phyloP scores from a whole-genome alignment of 2,888 invertebrate genomes.

The Dicyrtoma fusca region DNA sequence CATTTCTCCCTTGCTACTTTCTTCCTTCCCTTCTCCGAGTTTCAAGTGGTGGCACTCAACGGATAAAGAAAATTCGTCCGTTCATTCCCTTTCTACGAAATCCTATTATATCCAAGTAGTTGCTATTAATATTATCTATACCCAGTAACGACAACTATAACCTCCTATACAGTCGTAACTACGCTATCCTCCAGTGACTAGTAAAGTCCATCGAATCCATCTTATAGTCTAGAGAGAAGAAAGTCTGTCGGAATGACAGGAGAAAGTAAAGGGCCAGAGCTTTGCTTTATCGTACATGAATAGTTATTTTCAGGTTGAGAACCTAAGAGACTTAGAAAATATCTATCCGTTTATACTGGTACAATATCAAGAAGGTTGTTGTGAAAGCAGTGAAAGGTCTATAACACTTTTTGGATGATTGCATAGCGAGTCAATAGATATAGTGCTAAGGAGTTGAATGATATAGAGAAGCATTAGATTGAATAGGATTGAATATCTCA shows the following conservation, averaged over 20 bases:
- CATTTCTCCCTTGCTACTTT: constrained; percentile 4
- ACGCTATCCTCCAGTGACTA: not conserved
- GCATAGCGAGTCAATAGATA: too few relatives aligned
- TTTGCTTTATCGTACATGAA: not conserved
- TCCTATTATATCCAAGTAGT: too few relatives aligned
- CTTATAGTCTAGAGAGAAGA: constrained; percentile 1
- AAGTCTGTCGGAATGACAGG: not conserved
- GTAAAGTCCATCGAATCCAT: not conserved
- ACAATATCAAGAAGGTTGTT: too few relatives aligned
- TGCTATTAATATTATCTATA: too few relatives aligned
- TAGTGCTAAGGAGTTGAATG: too few relatives aligned
- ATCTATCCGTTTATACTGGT: too few relatives aligned
- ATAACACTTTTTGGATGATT: too few relatives aligned
- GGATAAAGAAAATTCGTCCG: constrained; percentile 3
- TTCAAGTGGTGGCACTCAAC: constrained; percentile 6
- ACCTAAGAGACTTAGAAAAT: not conserved
- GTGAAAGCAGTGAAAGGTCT: too few relatives aligned
- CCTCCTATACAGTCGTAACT: not conserved
- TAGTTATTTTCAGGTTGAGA: not conserved
- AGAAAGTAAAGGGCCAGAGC: not conserved
- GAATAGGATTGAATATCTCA: too few relatives aligned
- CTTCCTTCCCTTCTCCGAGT: too few relatives aligned
- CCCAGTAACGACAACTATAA: too few relatives aligned
- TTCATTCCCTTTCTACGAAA: not conserved
- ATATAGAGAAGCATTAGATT: too few relatives aligned